Evolutionary conservation across 2,797 vertebrate genomes (phyloP).

Genomic region (Echeneis naucrates): DNA sequence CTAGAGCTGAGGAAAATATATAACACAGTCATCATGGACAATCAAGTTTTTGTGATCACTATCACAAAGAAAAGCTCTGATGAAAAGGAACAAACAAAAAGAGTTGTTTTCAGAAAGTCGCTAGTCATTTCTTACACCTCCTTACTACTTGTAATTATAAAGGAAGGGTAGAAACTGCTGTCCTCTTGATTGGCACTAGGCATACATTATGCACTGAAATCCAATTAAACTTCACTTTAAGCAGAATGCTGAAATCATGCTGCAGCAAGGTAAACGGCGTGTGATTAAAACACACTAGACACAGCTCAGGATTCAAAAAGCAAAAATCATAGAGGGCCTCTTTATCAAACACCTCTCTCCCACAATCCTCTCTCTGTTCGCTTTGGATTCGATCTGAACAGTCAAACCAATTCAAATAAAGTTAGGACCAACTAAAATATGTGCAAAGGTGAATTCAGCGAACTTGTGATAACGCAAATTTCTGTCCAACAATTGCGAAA

Average conservation of each 20-base stretch:
- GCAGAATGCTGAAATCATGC: slow-evolving; percentile 51
- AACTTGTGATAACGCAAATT: neutral
- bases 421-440: neutral
- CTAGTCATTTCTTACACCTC: slow-evolving; percentile 51
- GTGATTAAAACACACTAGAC: slow-evolving; percentile 59
- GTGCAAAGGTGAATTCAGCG: slow-evolving; percentile 12
- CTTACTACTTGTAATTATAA: slow-evolving; percentile 47
- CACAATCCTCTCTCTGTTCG: slow-evolving; percentile 17
- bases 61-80: slow-evolving; percentile 32
- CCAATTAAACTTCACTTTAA: slow-evolving; percentile 48
- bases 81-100: slow-evolving; percentile 29
- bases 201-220: slow-evolving; percentile 53
- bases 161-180: slow-evolving; percentile 46
- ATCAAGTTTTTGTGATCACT: slow-evolving; percentile 31
- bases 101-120: slow-evolving; percentile 16
- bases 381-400: slow-evolving; percentile 23
- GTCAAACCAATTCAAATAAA: slow-evolving; percentile 13
- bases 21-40: slow-evolving; percentile 26
- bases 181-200: slow-evolving; percentile 61
- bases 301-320: slow-evolving; percentile 34
- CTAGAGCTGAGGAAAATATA: slow-evolving; percentile 13
- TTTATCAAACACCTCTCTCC: slow-evolving; percentile 32
- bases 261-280: slow-evolving; percentile 49
- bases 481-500: neutral
- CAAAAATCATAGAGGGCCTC: slow-evolving; percentile 30